Conservation (phyloP, 2,113 vertebrate species). For the Capreolus pygargus region DNA sequence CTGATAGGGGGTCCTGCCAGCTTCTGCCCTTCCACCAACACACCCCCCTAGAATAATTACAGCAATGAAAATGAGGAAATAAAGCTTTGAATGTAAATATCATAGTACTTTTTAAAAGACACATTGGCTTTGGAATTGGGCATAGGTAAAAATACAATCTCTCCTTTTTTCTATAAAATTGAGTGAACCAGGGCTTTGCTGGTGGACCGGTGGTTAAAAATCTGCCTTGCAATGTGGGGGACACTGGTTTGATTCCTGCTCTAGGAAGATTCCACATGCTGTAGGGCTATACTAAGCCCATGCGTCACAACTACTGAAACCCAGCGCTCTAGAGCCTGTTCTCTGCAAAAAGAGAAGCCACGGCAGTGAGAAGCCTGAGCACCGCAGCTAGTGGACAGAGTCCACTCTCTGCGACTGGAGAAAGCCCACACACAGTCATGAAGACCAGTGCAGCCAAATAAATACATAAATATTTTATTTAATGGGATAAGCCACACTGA, state of each 20-base stretch:
- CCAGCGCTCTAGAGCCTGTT: accelerated
- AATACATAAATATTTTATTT: background rate
- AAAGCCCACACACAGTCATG: background rate
- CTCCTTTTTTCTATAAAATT: background rate
- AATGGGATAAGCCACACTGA: background rate
- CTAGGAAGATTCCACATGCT: background rate
- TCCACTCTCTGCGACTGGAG: background rate
- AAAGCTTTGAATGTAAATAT: background rate
- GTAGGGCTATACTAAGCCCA: background rate
- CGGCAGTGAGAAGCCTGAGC: background rate
- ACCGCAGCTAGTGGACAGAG: background rate
- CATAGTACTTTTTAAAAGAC: background rate
- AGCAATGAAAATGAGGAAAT: background rate
- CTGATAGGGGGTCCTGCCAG: background rate
- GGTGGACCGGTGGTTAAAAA: background rate
- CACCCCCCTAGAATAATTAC: background rate
- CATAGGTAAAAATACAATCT: background rate
- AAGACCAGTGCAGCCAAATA: background rate
- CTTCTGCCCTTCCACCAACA: background rate
- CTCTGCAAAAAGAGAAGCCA: background rate
- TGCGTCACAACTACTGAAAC: background rate
- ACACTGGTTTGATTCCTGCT: background rate
- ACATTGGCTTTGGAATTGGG: background rate
- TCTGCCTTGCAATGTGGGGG: background rate
- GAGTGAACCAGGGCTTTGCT: background rate